Base-by-base conservation (phyloP, 1,140 invertebrate species). In the Drosophila virilis region DNA sequence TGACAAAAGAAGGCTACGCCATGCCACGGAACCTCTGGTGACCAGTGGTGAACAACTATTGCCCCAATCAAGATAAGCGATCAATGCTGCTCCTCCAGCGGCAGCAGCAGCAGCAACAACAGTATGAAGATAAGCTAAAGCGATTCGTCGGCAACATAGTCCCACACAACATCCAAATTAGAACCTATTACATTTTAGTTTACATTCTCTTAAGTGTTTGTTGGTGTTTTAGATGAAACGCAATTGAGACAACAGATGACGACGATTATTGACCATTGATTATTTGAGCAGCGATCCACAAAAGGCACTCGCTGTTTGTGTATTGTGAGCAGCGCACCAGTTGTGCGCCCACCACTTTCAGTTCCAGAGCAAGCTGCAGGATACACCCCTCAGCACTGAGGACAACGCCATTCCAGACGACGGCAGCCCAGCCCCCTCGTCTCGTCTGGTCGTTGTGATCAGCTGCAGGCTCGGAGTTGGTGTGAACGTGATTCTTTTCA, bases 151-250 rank as follows among this genome's bases (percentile, higher is more conserved):
- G 88, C 89, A 82, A 88, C 70, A 88, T 86, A 78, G 77, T 84
- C 77, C 71, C 72, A 77, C 77, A 77, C 45, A 66, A 45, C 72
- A 90, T 83, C 77, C 83, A 90, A 88, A 89, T 91, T 89, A 88
- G 78, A 89, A 91, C 70, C 70, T 81, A 91, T 82, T 91, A 81
- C 62, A 86, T 91, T 84, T 92, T 91, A 89, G 81, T 92, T 91
- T 75, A 83, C 80, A 91, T 91, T 86, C 79, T 91, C 62, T 71
- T 86, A 74, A 89, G 79, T 86, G 79, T 92, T 73, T 68, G 46
- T 91, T 91, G 91, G 90, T 92, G 91, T 91, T 92, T 92, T 91
- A 92, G 91, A 92, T 92, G 91, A 92, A 89, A 91, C 81, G 86
- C 91, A 84, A 80, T 83, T 91, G 90, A 91, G 90, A 90, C 86